Conservation (phyloP, 2,888 invertebrate genomes). For the Periphyllus acericola region DNA sequence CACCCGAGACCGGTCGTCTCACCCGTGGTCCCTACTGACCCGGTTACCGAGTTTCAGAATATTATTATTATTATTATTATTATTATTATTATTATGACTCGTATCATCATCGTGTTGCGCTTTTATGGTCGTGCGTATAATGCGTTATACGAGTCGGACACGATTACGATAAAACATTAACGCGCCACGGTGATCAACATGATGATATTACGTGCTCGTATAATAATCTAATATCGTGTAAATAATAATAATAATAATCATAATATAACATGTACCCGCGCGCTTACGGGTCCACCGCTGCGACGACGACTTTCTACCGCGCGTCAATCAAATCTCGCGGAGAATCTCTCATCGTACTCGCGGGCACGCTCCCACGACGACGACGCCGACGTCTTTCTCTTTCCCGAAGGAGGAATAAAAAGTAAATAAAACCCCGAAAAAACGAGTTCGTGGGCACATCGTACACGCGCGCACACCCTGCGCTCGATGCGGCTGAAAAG, state of each 20-base stretch:
- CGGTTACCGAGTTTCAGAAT: not conserved
- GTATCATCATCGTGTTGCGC: not conserved
- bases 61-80: not conserved
- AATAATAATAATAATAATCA: no score
- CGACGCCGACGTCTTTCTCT: not conserved
- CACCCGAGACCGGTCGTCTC: not conserved
- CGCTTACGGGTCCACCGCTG: not conserved
- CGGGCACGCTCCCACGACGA: not conserved
- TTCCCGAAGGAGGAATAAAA: not conserved
- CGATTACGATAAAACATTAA: not conserved
- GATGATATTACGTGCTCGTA: not conserved
- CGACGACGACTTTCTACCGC: constrained; percentile 11
- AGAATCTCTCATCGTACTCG: not conserved
- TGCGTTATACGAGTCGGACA: not conserved
- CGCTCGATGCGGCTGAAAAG: constrained; percentile 7
- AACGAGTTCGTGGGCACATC: not conserved
- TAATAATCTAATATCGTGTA: not conserved
- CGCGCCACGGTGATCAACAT: not conserved
- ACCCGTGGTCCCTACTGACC: not conserved
- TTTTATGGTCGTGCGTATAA: not conserved
- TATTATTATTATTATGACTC: not conserved
- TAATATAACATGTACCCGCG: not conserved
- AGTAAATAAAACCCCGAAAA: not conserved
- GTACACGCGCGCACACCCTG: not conserved
- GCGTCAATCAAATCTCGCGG: constrained; percentile 25